Evolutionary conservation across 2,888 invertebrate species (phyloP).

Genomic region (Phymatocera aterrima): DNA sequence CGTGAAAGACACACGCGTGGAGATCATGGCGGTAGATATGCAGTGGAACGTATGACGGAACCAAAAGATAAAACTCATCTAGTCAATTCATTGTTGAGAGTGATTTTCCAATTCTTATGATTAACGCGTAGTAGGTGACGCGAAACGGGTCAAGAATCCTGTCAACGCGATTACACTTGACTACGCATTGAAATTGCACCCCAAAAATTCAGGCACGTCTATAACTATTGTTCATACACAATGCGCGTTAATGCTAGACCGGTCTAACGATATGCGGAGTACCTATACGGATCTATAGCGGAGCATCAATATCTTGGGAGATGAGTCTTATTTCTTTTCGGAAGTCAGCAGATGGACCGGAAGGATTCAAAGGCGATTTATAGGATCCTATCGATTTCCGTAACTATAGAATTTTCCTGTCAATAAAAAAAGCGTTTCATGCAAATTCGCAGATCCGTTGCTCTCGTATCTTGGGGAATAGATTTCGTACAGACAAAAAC

Average conservation of each 20-base stretch:
- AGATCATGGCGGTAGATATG: constrained; percentile 1
- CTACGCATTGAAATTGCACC: constrained; percentile 3
- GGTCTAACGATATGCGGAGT: not conserved
- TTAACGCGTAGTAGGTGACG: not conserved
- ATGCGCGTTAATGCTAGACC: not conserved
- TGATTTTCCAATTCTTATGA: not conserved
- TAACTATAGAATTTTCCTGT: not conserved
- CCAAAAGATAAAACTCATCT: not conserved
- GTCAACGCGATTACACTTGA: not conserved
- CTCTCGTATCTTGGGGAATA: not conserved
- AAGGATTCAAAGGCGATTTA: not conserved
- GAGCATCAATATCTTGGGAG: not conserved
- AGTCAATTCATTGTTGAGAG: not conserved
- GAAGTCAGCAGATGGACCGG: not conserved
- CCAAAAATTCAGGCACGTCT: not conserved
- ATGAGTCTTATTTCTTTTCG: not conserved
- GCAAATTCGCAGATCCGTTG: not conserved
- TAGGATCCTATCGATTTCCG: constrained; percentile 25
- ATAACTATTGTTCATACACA: too few relatives aligned
- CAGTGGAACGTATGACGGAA: not conserved
- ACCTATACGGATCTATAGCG: constrained; percentile 1
- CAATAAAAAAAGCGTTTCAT: not conserved
- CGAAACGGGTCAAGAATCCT: not conserved
- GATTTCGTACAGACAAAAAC: not conserved
- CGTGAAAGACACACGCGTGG: too few relatives aligned